Percentiles rank a stretch among this genome's conserved stretches.
phyloP scores from a whole-genome alignment of 2,797 vertebrate genomes.

The Pantherophis vulpinus region DNA sequence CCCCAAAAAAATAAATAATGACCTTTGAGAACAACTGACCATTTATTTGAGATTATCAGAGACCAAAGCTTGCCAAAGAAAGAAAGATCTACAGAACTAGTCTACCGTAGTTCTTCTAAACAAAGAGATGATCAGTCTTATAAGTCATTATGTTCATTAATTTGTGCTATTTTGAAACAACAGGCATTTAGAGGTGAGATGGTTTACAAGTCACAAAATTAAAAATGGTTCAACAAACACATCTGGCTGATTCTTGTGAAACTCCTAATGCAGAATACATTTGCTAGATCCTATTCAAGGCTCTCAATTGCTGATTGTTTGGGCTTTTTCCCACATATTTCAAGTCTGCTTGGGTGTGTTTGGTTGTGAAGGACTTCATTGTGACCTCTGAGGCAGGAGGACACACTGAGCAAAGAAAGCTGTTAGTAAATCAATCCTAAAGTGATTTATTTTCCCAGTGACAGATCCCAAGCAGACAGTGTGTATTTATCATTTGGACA shows the following conservation, averaged over 20 bases:
- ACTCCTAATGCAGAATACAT: background rate
- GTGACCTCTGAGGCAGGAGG: slow-evolving; percentile 60
- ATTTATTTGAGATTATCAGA: background rate
- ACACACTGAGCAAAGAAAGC: slow-evolving; percentile 65
- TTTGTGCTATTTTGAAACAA: background rate
- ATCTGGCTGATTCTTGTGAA: background rate
- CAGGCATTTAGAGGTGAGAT: background rate
- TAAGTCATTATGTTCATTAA: background rate
- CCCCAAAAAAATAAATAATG: background rate
- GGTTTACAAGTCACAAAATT: background rate
- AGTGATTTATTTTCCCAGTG: slow-evolving; percentile 78
- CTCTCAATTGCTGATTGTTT: background rate
- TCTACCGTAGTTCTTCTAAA: background rate
- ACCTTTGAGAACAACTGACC: background rate
- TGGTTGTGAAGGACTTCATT: slow-evolving; percentile 54
- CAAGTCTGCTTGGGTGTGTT: slow-evolving; percentile 12
- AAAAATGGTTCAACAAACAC: background rate
- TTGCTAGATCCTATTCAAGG: background rate
- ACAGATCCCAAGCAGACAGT: slow-evolving; percentile 72
- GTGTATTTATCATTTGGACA: slow-evolving; percentile 80
- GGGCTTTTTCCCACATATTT: slow-evolving; percentile 19
- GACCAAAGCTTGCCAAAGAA: background rate
- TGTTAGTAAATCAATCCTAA: slow-evolving; percentile 79
- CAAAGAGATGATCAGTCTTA: background rate
- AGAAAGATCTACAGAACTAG: background rate